phyloP scores from a whole-genome alignment of 2,888 invertebrate genomes.

The Clusia tigrina region DNA sequence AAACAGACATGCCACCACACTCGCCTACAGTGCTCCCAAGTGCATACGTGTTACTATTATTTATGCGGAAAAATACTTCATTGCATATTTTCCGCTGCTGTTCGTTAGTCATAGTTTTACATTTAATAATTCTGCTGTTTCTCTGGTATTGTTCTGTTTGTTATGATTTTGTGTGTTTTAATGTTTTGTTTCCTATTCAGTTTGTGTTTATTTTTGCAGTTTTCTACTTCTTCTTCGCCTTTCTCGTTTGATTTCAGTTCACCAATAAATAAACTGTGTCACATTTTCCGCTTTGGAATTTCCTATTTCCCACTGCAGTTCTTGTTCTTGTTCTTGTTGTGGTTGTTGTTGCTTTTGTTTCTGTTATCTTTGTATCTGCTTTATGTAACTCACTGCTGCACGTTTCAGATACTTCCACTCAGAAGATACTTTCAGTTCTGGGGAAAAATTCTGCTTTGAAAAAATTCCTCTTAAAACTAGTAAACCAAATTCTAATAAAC shows the following conservation, averaged over 20 bases:
- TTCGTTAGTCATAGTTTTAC: conserved; percentile 3
- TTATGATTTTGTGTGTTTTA: too few relatives aligned
- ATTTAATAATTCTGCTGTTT: conserved; percentile 13
- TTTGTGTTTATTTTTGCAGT: too few relatives aligned
- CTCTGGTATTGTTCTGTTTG: not conserved
- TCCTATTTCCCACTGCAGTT: not conserved
- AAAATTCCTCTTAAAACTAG: too few relatives aligned
- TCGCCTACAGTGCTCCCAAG: not conserved
- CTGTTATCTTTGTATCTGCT: not conserved
- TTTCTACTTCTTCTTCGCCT: not conserved
- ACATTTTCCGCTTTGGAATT: not conserved
- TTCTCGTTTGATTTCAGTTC: not conserved
- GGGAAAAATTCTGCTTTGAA: too few relatives aligned
- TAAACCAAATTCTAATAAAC: too few relatives aligned
- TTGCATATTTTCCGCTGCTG: not conserved
- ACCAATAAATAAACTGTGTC: conserved; percentile 3
- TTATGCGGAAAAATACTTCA: not conserved
- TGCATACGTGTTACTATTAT: not conserved
- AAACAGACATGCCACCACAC: not conserved
- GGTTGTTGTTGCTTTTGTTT: not conserved
- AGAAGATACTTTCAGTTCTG: not conserved
- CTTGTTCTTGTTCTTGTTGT: not conserved
- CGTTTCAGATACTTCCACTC: not conserved
- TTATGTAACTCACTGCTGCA: not conserved
- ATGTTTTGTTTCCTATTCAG: too few relatives aligned